Evolutionary conservation across 2,888 invertebrate species (phyloP).

Genomic region (Branchipolynoe longqiensis): DNA sequence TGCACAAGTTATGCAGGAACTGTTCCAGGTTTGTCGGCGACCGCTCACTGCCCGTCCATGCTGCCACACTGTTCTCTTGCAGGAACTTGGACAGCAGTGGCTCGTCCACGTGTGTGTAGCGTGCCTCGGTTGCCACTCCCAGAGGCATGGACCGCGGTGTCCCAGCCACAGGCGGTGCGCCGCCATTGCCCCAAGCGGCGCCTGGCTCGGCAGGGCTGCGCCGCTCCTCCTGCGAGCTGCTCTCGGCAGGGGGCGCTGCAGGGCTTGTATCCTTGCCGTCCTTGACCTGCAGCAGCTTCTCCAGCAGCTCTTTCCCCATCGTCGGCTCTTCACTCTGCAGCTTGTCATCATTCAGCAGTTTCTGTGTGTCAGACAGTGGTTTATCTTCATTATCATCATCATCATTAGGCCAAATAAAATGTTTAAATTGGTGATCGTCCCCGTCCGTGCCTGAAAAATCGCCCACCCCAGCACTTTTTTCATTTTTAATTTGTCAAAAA

Average conservation of each 20-base stretch:
- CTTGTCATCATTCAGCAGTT: constrained; percentile 72
- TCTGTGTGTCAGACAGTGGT: too few relatives aligned
- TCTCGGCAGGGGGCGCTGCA: constrained; percentile 53
- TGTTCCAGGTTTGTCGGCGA: constrained; percentile 65
- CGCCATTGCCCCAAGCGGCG: constrained; percentile 12
- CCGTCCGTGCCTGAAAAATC: too few relatives aligned
- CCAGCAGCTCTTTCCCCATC: constrained; percentile 83
- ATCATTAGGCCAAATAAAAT: too few relatives aligned
- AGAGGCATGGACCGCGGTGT: background rate
- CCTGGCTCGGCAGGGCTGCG: background rate
- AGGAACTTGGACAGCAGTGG: constrained; percentile 44
- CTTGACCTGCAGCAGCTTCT: constrained; percentile 83
- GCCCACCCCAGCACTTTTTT: too few relatives aligned
- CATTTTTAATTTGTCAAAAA: too few relatives aligned
- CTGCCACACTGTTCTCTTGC: constrained; percentile 59
- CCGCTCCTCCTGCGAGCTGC: constrained; percentile 38
- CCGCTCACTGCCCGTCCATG: background rate
- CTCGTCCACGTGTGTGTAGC: constrained; percentile 54
- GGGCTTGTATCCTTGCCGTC: constrained; percentile 66
- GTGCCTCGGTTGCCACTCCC: background rate
- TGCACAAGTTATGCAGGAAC: constrained; percentile 73
- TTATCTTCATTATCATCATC: too few relatives aligned
- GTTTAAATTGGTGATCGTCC: too few relatives aligned
- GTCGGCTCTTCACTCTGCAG: constrained; percentile 12
- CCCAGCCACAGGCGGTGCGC: background rate